Percentiles rank a stretch among this genome's conserved stretches.
These are phyloP conservation scores for Drosophila flavopinicola DNA, from an alignment of 2,888 invertebrate genomes.

Conservation along the genomic window DNA sequence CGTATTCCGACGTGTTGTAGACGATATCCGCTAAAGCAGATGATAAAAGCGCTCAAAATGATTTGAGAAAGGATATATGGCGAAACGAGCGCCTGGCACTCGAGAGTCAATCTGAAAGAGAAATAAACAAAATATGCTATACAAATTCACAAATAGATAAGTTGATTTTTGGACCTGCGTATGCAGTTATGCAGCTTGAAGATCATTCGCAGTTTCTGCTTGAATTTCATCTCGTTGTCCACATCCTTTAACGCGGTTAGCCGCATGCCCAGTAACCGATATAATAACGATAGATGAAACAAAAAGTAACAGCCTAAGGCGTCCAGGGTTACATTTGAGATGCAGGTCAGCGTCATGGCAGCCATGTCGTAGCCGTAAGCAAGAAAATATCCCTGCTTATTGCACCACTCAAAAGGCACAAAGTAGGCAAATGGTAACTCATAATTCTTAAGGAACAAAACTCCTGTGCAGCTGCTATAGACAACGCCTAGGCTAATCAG, in stretches of 20 bases:
- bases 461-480: slow-evolving; percentile 44
- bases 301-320: slow-evolving; percentile 73
- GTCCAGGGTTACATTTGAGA: slow-evolving; percentile 71
- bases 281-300: slow-evolving; percentile 71
- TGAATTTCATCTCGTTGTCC: slow-evolving; percentile 25
- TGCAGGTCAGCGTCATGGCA: slow-evolving; percentile 61
- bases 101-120: slow-evolving; percentile 36
- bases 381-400: slow-evolving; percentile 54
- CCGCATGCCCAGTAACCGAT: slow-evolving; percentile 70
- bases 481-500: slow-evolving; percentile 47
- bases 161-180: slow-evolving; percentile 28
- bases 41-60: slow-evolving; percentile 70
- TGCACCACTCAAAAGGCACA: slow-evolving; percentile 79
- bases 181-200: slow-evolving; percentile 51
- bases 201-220: slow-evolving; percentile 30
- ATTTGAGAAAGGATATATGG: slow-evolving; percentile 67
- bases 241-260: slow-evolving; percentile 40
- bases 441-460: slow-evolving; percentile 46
- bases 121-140: neutral
- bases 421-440: slow-evolving; percentile 76
- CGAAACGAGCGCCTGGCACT: slow-evolving; percentile 59
- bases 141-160: neutral
- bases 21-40: slow-evolving; percentile 77
- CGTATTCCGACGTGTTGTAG: slow-evolving; percentile 55
- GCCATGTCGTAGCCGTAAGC: slow-evolving; percentile 68